Evolutionary conservation across 2,888 invertebrate species (phyloP), one percentile per base, ranked within the genome.

Genomic region (Pseudanteris insignis): DNA sequence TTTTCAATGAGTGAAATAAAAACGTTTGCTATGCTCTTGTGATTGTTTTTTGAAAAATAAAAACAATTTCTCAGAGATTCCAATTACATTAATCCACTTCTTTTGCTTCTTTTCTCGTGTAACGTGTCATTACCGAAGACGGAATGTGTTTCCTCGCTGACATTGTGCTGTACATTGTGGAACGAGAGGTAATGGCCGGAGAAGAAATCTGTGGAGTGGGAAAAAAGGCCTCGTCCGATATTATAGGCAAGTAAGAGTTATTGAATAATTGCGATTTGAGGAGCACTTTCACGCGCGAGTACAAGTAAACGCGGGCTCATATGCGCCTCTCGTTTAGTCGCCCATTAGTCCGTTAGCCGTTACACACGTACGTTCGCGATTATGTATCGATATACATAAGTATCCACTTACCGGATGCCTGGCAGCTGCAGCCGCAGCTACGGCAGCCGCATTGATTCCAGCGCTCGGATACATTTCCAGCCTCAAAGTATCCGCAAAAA

Each of bases 361-460:
- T 55, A 57, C 43, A 51, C 55, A 41, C 43, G 47, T 43, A 43
- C 32, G 33, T 44, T 24, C 44, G 51, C 46, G 61, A 61, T 55
- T 62, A 50, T 54, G 41, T 60, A 58, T 57, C 58, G 41, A 44
- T 36, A 43, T 41, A 60, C 47, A 48, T 46, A 41, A 58, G 62
- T 58, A 54, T 48, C 46, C 60, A 82, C 88, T 89, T 84, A 91
- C 91, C 88, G 91, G 91, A 86, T 91, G 91, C 83, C 91, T 87
- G 67, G 91, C 90, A 83, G 89, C 90, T 82, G 89, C 90, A 80
- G 88, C 91, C 79, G 90, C 91, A 78, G 90, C 90, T 80, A 89
- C 90, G 81, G 89, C 90, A 82, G 90, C 90, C 82, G 90, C 90
- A 84, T 90, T 91, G 88, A 90, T 91, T 84, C 89, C 89, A 84